Evolutionary conservation across 1,140 invertebrate species (phyloP).

Genomic region (Galleria mellonella): DNA sequence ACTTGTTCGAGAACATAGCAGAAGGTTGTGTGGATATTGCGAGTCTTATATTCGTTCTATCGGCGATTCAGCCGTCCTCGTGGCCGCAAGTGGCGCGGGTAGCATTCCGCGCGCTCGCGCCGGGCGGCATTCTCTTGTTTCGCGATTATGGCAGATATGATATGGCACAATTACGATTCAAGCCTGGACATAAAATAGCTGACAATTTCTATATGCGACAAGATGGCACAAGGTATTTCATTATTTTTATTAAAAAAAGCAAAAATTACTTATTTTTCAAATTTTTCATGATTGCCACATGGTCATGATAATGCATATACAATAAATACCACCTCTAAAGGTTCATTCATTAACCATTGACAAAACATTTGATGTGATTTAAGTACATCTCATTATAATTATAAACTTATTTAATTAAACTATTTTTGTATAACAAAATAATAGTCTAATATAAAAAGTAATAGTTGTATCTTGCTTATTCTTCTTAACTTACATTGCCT

Average conservation of each 20-base stretch:
- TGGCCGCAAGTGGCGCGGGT: conserved; percentile 82
- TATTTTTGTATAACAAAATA: too few relatives aligned
- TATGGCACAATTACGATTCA: conserved; percentile 96
- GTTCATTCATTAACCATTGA: too few relatives aligned
- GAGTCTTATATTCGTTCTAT: conserved; percentile 97
- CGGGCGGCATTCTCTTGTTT: conserved; percentile 91
- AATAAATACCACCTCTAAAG: too few relatives aligned
- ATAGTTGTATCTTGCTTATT: too few relatives aligned
- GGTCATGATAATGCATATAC: too few relatives aligned
- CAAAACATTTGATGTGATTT: too few relatives aligned
- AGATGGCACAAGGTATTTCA: conserved; percentile 93
- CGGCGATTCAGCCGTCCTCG: conserved; percentile 92
- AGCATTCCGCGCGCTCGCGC: conserved; percentile 81
- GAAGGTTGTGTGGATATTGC: conserved; percentile 84
- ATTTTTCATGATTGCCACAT: too few relatives aligned
- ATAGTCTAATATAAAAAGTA: too few relatives aligned
- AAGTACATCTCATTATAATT: too few relatives aligned
- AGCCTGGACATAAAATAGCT: conserved; percentile 91
- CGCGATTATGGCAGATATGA: conserved; percentile 99
- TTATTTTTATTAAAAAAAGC: conserved; percentile 1
- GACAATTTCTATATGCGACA: conserved; percentile 98
- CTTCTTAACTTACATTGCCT: too few relatives aligned
- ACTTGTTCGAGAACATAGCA: conserved; percentile 75
- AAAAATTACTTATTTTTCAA: too few relatives aligned
- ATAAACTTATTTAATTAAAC: too few relatives aligned